Evolutionary conservation across 2,797 vertebrate genomes (phyloP), one percentile per base, ranked within the genome.

Genomic region (Pipistrellus pygmaeus): DNA sequence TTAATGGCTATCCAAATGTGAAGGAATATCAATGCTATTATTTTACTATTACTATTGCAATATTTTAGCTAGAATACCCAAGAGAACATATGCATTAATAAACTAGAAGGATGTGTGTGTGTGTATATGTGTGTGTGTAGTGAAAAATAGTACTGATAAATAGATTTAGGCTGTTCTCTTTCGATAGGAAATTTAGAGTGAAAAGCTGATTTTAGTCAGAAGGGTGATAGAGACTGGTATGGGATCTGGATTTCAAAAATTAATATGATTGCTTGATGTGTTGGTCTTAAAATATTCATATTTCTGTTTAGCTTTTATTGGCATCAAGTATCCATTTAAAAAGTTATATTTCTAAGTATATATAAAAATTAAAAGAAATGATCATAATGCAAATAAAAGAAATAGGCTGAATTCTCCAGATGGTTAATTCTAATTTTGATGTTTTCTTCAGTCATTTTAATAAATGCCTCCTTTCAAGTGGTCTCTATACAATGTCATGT

Each of bases 201-300:
- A 69, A 72, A 95, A 92, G 88, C 9, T 87, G 57, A 68, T 20
- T 55, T 7, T 41, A 73, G n/a, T 80, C 8, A 51, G 48, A 84
- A 90, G 30, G 8, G 27, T n/a, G 51, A 20, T 4, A 55, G 27
- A 87, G 23, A 41, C 17, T 27, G 2, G 1, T 17, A 30, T 35
- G 27, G 20, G 14, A 68, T 51, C 57, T 44, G 8, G 51, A 80
- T 69, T 92, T 83, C 64, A 95, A 68, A 66, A n/a, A 35, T 62
- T 51, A 92, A 73, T 23, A 77, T 51, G 60, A 62, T 8, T 51
- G 2, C 8, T 30, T 55, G 35, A 60, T 46, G 4, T 81, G 18
- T 68, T 90, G 20, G 41, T 82, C 32, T 93, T 85, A 71, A 88
- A 64, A 80, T 48, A 75, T 88, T 91, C 38, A 68, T 30, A 73